phyloP scores from a whole-genome alignment of 2,797 vertebrate species.

The Scarus forsteni region DNA sequence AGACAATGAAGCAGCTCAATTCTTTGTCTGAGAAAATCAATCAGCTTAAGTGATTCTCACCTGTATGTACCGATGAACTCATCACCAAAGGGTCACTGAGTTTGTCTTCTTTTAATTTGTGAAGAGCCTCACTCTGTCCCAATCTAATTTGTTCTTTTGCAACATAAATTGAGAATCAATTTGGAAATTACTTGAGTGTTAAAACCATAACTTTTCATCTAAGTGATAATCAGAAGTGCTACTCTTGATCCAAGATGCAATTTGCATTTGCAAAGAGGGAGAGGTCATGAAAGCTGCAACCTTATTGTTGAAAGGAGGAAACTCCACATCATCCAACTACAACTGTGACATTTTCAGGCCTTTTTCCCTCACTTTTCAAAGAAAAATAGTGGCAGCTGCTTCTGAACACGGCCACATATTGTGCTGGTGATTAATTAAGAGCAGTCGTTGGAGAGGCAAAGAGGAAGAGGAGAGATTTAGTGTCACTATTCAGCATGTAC shows the following conservation, averaged over 20 bases:
- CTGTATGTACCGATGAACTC: not conserved
- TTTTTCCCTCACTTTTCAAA: conserved; percentile 55
- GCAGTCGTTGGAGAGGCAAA: conserved; percentile 49
- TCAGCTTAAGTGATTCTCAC: not conserved
- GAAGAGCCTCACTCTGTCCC: no score
- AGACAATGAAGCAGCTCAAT: no score
- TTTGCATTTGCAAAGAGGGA: not conserved
- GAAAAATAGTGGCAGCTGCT: conserved; percentile 48
- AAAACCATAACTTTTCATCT: not conserved
- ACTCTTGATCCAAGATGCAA: not conserved
- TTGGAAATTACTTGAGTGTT: conserved; percentile 3
- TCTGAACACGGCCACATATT: conserved; percentile 37
- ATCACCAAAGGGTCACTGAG: not conserved
- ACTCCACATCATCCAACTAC: conserved; percentile 5
- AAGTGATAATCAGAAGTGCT: not conserved
- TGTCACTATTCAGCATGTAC: conserved; percentile 54
- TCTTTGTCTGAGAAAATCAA: no score
- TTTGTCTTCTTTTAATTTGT: not conserved
- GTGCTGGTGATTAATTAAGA: conserved; percentile 60
- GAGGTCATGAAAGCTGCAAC: not conserved
- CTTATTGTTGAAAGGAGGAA: conserved; percentile 12
- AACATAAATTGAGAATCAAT: not conserved
- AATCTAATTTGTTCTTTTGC: not conserved
- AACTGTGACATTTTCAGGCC: conserved; percentile 40
- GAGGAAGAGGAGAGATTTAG: conserved; percentile 6